Evolutionary conservation across 2,113 vertebrate genomes (phyloP), one percentile per base, ranked within the genome.

Genomic region (Sakesphorus luctuosus): DNA sequence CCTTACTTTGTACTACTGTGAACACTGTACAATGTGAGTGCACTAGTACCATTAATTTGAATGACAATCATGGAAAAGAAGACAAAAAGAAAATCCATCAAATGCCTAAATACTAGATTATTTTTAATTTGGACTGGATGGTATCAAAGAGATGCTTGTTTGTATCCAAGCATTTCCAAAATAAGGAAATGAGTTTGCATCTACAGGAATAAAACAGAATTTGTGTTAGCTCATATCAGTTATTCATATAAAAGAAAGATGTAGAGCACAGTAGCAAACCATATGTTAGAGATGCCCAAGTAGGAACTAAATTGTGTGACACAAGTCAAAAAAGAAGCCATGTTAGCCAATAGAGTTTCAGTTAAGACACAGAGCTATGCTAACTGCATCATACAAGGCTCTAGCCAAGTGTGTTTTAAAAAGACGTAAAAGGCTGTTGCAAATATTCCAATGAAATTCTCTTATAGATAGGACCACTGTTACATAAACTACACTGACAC

Each of bases 191-290:
- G 3, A 58, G 28, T 18, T 84, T 82, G 69, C 65, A 75, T 69
- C 50, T 87, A 77, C 8, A 66, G 43, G 18, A 93, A 58, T 35
- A 87, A 31, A 75, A 69, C 25, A 68, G 1, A 38, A 56, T 20
- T 78, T 77, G 13, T 3, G 1, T 84, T 67, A 84, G 9, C 11
- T 38, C 10, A 31, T 59, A 84, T 74, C n/a, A 87, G 53, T 76
- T 76, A 79, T 66, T 93, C 46, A 74, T n/a, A 49, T 24, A 40
- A 82, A 47, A 93, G 47, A 69, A 74, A 93, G 85, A 84, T 26
- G 13, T 31, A 93, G 16, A 66, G 2, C 7, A 3, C 5, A 79
- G 13, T 8, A 71, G 18, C 40, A 61, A n/a, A 11, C 47, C 7
- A 3, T n/a, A 15, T 18, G 3, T 44, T 67, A 72, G 11, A 77